These are phyloP conservation scores for Spheniscus mendiculus DNA, from an alignment of 2,113 vertebrate genomes.

Conservation along the genomic window DNA sequence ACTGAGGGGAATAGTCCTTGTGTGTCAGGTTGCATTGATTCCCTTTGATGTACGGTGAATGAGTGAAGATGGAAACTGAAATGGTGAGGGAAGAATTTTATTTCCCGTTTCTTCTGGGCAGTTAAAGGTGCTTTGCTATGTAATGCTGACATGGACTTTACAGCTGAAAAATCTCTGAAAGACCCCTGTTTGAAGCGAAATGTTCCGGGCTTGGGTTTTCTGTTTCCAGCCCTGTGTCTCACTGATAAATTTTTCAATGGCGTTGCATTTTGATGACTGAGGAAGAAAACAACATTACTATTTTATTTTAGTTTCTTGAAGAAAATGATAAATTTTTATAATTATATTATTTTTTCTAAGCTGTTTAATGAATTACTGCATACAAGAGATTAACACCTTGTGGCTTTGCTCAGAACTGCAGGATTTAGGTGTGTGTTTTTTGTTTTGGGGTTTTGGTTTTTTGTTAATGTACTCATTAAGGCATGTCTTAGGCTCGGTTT, in stretches of 20 bases:
- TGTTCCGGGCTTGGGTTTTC: background rate
- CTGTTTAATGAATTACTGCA: background rate
- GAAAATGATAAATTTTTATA: background rate
- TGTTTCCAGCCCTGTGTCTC: background rate
- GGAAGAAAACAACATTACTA: background rate
- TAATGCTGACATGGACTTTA: slow-evolving; percentile 6
- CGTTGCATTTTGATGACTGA: background rate
- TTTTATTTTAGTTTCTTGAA: background rate
- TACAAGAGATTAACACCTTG: background rate
- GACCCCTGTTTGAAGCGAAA: background rate
- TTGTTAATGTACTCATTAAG: background rate
- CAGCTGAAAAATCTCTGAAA: background rate
- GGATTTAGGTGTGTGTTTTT: background rate
- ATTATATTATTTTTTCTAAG: background rate
- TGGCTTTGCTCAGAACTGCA: background rate
- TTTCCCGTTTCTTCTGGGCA: slow-evolving; percentile 59
- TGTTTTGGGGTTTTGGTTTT: too few species aligned
- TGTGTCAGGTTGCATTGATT: slow-evolving; percentile 77
- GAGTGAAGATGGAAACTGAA: slow-evolving; percentile 62
- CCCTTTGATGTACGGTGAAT: slow-evolving; percentile 79
- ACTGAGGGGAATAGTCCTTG: slow-evolving; percentile 73
- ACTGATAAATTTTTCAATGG: background rate
- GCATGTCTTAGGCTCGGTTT: background rate
- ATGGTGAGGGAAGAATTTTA: slow-evolving; percentile 66
- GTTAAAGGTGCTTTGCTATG: slow-evolving; percentile 46